These are phyloP conservation scores for Varecia variegata DNA, from an alignment of 2,797 vertebrate species.

Conservation along the genomic window DNA sequence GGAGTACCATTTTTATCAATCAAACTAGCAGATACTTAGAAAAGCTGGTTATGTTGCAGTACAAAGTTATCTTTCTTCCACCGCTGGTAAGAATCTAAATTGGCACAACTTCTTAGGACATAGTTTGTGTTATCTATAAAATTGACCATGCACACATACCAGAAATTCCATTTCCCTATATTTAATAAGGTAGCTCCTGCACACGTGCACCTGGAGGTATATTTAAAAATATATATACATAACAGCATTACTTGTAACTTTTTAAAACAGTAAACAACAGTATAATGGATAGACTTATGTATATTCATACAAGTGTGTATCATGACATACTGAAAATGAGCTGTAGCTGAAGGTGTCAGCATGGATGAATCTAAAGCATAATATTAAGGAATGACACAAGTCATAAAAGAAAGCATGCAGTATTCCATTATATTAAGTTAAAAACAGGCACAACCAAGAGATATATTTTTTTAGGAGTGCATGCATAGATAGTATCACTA, in stretches of 20 bases:
- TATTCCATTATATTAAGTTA: neutral
- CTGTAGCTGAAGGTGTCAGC: neutral
- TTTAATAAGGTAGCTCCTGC: neutral
- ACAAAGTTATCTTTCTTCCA: neutral
- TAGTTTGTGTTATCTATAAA: neutral
- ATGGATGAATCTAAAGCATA: neutral
- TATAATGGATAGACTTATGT: neutral
- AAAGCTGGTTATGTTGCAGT: neutral
- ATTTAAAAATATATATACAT: neutral
- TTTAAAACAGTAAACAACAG: neutral
- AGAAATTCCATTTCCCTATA: neutral
- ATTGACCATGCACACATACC: neutral
- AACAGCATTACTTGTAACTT: neutral
- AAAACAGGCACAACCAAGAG: neutral
- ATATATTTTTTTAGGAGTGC: neutral
- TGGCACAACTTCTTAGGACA: neutral
- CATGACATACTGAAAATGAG: neutral
- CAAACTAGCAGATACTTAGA: neutral
- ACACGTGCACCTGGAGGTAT: neutral
- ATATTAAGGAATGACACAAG: neutral
- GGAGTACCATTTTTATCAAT: neutral
- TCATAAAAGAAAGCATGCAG: neutral
- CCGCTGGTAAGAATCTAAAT: neutral
- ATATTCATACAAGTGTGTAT: neutral
- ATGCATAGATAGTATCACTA: neutral